A percentile compares a stretch with the other conserved stretches of the same genome.
phyloP scores from a whole-genome alignment of 2,888 invertebrate species.

The Cordilura impudica region DNA sequence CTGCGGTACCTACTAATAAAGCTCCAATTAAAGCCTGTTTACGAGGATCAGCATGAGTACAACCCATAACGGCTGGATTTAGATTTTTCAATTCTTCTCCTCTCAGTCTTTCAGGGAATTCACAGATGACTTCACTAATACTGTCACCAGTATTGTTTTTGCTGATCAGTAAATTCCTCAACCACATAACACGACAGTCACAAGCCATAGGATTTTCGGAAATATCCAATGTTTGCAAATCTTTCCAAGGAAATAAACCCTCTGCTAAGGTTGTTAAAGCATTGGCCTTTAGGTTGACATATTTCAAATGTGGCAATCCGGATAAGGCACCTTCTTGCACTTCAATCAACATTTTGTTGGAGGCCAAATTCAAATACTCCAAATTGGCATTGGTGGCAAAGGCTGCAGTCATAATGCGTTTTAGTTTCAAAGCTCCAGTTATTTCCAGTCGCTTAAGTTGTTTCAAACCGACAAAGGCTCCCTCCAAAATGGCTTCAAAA shows the following conservation, averaged over 20 bases:
- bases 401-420: conserved; percentile 87
- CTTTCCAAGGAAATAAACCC: conserved; percentile 88
- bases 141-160: conserved; percentile 76
- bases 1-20: conserved; percentile 86
- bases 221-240: conserved; percentile 86
- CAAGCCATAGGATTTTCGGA: conserved; percentile 90
- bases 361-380: conserved; percentile 86
- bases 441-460: conserved; percentile 89
- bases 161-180: conserved; percentile 82
- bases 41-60: conserved; percentile 87
- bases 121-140: conserved; percentile 81
- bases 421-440: conserved; percentile 86
- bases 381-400: conserved; percentile 90
- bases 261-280: conserved; percentile 87
- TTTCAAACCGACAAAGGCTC: conserved; percentile 88
- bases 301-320: conserved; percentile 88
- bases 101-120: conserved; percentile 85
- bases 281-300: conserved; percentile 88
- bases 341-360: conserved; percentile 86
- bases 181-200: conserved; percentile 89
- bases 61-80: conserved; percentile 88
- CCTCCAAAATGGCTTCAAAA: conserved; percentile 84
- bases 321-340: conserved; percentile 91
- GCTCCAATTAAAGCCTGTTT: conserved; percentile 90
- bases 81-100: conserved; percentile 84